These are phyloP conservation scores for Aphidius colemani DNA, from an alignment of 2,888 invertebrate species.

Conservation along the genomic window DNA sequence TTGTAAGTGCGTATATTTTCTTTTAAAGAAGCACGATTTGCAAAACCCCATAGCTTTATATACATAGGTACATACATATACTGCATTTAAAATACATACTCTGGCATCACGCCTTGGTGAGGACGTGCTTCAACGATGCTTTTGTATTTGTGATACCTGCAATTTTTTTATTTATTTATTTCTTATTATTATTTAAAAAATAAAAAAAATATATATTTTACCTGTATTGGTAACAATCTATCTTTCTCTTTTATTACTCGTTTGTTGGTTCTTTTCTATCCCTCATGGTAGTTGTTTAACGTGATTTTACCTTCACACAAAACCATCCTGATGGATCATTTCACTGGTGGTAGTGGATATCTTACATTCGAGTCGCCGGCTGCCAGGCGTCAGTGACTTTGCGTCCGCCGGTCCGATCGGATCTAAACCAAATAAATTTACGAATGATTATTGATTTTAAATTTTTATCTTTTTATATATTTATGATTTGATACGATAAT, in stretches of 20 bases:
- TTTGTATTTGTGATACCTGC: slow-evolving; percentile 2
- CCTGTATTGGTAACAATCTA: no score
- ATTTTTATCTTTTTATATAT: no score
- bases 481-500: no score
- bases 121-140: slow-evolving; percentile 20
- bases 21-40: slow-evolving; percentile 30
- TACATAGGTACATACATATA: no score
- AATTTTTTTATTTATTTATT: slow-evolving; percentile 1
- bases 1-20: slow-evolving; percentile 36
- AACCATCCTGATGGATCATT: slow-evolving; percentile 24
- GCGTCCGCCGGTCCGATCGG: slow-evolving; percentile 57
- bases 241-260: slow-evolving; percentile 3
- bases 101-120: slow-evolving; percentile 13
- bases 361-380: slow-evolving; percentile 54
- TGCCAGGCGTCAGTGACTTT: slow-evolving; percentile 58
- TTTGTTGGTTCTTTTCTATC: slow-evolving; percentile 1
- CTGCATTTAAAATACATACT: no score
- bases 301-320: slow-evolving; percentile 4
- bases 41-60: slow-evolving; percentile 8
- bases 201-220: no score
- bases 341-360: slow-evolving; percentile 32
- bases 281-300: neutral
- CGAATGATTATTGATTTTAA: slow-evolving; percentile 9
- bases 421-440: slow-evolving; percentile 43
- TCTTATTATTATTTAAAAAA: neutral